phyloP scores from a whole-genome alignment of 2,113 vertebrate genomes.

The Malurus alboscapulatus region DNA sequence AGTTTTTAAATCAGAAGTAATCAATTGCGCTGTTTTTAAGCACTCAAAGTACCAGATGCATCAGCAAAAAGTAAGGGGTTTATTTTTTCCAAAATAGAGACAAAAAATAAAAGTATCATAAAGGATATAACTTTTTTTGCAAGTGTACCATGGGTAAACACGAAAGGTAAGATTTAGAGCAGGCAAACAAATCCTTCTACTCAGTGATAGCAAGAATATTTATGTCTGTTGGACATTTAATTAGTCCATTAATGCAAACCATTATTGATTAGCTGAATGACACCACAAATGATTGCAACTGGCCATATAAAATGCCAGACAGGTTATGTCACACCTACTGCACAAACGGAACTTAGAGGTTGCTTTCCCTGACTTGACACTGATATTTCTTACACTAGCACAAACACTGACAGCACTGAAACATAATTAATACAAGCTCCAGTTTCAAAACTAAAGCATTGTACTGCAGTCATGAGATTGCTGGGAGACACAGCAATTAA shows the following conservation, averaged over 20 bases:
- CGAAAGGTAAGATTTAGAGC: not conserved
- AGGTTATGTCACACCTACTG: not conserved
- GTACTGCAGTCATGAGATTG: not conserved
- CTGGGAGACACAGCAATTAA: not conserved
- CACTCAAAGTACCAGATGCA: not conserved
- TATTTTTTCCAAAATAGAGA: not conserved
- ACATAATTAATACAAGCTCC: not conserved
- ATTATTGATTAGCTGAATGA: not conserved
- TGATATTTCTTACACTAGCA: not conserved
- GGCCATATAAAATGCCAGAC: not conserved
- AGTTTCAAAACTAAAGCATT: not conserved
- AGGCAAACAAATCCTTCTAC: not conserved
- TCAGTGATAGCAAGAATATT: not conserved
- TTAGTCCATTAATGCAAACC: not conserved
- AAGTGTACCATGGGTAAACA: not conserved
- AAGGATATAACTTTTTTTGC: not conserved
- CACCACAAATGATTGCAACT: not conserved
- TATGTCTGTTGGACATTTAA: not conserved
- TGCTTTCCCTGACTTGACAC: not conserved
- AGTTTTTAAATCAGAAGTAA: conserved; percentile 25
- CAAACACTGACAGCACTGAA: not conserved
- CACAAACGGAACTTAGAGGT: not conserved
- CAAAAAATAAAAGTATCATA: not conserved
- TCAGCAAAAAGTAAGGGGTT: not conserved
- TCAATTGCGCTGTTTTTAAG: conserved; percentile 30